Conservation (phyloP, 2,888 invertebrate genomes). For the Trissolcus brochymenae region DNA sequence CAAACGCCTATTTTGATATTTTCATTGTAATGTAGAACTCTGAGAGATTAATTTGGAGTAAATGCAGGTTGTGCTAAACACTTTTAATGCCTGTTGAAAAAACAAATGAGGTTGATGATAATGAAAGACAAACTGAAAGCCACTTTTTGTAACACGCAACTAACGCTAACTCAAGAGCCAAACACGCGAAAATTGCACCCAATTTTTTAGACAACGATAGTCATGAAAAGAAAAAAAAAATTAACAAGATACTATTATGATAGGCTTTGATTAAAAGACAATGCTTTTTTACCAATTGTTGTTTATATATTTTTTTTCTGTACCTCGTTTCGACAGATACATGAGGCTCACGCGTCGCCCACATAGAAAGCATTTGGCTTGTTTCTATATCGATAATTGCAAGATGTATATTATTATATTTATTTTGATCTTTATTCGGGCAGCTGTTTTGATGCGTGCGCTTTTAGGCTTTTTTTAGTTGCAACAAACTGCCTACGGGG, state of each 20-base stretch:
- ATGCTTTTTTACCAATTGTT: not conserved
- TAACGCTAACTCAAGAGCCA: constrained; percentile 39
- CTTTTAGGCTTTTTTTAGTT: constrained; percentile 58
- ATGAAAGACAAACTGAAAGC: constrained; percentile 3
- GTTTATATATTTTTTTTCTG: constrained; percentile 10
- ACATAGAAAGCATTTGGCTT: constrained; percentile 54
- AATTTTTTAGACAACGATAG: constrained; percentile 32
- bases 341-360: constrained; percentile 42
- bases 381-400: constrained; percentile 52
- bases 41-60: too few relatives aligned
- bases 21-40: too few relatives aligned
- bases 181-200: constrained; percentile 48
- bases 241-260: constrained; percentile 43
- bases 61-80: too few relatives aligned
- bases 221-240: constrained; percentile 6
- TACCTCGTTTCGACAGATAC: constrained; percentile 22
- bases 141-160: constrained; percentile 45
- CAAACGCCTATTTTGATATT: too few relatives aligned
- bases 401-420: constrained; percentile 42
- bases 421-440: constrained; percentile 41
- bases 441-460: constrained; percentile 58
- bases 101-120: too few relatives aligned
- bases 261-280: constrained; percentile 38
- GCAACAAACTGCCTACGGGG: constrained; percentile 47
- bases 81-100: too few relatives aligned